Evolutionary conservation across 2,113 vertebrate species (phyloP).

Genomic region (Daboia siamensis): DNA sequence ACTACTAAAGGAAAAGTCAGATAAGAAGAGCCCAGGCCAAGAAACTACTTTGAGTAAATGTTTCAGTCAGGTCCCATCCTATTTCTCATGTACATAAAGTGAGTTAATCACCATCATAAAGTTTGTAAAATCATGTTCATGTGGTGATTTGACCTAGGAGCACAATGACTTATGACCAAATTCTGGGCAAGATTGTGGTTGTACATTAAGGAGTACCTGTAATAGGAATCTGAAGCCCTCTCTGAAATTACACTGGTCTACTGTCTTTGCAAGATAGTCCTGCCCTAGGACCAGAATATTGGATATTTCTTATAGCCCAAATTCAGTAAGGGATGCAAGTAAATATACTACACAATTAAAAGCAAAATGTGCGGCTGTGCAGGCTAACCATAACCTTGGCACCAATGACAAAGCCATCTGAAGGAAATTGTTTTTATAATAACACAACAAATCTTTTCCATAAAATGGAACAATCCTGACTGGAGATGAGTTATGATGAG

Average conservation of each 20-base stretch:
- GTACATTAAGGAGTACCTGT: background rate
- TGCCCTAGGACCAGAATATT: background rate
- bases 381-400: background rate
- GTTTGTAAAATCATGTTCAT: too few relatives aligned
- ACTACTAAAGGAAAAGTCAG: background rate
- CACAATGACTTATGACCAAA: too few relatives aligned
- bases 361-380: background rate
- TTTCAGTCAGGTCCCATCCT: background rate
- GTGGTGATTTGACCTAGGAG: too few relatives aligned
- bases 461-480: background rate
- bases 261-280: too few relatives aligned
- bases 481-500: background rate
- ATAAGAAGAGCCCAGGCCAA: background rate
- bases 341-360: background rate
- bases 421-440: background rate
- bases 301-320: background rate
- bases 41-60: background rate
- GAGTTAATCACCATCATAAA: too few relatives aligned
- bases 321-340: background rate
- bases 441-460: background rate
- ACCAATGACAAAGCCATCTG: background rate
- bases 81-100: background rate
- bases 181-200: too few relatives aligned
- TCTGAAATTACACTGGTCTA: background rate
- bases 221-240: background rate